These are phyloP conservation scores for Acanthopagrus latus DNA, from an alignment of 2,797 vertebrate species.

Conservation along the genomic window DNA sequence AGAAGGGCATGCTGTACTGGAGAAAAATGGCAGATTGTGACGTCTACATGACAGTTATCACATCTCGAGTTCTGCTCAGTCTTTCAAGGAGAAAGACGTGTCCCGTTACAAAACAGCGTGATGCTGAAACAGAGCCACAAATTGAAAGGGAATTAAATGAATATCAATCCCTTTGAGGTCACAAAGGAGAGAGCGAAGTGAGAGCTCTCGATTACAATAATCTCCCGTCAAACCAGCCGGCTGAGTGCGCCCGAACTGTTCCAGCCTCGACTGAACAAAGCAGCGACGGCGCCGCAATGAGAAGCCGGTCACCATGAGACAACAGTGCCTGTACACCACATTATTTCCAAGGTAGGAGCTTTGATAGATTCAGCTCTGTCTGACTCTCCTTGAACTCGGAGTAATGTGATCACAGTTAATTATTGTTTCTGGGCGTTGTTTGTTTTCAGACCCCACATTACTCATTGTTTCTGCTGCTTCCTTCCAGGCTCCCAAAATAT, in stretches of 20 bases:
- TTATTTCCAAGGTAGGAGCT: conserved; percentile 38
- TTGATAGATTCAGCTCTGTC: conserved; percentile 29
- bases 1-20: not conserved
- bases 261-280: conserved; percentile 50
- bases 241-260: conserved; percentile 52
- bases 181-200: conserved; percentile 18
- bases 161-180: conserved; percentile 39
- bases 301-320: conserved; percentile 37
- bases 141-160: conserved; percentile 6
- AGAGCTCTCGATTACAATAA: conserved; percentile 34
- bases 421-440: not conserved
- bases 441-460: conserved; percentile 9
- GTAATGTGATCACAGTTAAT: conserved; percentile 28
- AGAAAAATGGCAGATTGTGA: not conserved
- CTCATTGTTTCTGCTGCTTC: not conserved
- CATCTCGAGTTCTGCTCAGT: not conserved
- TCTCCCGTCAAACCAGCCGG: conserved; percentile 44
- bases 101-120: not conserved
- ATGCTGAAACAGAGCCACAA: not conserved
- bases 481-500: not conserved
- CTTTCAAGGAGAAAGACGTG: not conserved
- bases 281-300: conserved; percentile 51
- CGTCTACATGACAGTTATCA: not conserved
- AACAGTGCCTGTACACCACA: conserved; percentile 36
- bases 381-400: conserved; percentile 44